Conservation (phyloP, 2,797 vertebrate species). For the Uromys caudimaculatus region DNA sequence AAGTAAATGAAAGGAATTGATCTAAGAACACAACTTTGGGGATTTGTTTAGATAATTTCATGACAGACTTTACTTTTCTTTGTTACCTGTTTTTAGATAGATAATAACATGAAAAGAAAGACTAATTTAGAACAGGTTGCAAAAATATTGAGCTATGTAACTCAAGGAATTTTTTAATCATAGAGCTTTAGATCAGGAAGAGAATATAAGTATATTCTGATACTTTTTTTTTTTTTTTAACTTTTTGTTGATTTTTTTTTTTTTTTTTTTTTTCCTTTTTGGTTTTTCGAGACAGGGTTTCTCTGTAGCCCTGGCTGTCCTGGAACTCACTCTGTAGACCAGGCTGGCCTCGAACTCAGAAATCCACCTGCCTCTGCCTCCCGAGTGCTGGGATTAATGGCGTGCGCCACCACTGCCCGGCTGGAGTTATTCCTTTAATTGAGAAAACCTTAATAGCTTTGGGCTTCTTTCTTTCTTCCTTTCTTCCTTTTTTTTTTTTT, state of each 20-base stretch:
- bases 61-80: neutral
- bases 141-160: neutral
- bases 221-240: neutral
- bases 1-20: neutral
- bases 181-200: neutral
- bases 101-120: constrained; percentile 17
- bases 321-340: no score
- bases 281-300: no score
- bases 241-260: neutral
- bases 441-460: neutral
- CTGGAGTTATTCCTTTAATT: neutral
- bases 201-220: no score
- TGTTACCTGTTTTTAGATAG: constrained; percentile 48
- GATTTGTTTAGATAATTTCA: neutral
- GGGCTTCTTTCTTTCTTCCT: neutral
- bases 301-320: no score
- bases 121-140: neutral
- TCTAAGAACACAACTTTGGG: neutral
- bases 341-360: no score
- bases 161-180: neutral
- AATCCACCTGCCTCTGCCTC: no score
- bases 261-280: no score
- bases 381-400: no score
- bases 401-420: no score
- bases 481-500: neutral